phyloP scores from a whole-genome alignment of 2,888 invertebrate genomes.

The Caenorhabditis doughertyi region DNA sequence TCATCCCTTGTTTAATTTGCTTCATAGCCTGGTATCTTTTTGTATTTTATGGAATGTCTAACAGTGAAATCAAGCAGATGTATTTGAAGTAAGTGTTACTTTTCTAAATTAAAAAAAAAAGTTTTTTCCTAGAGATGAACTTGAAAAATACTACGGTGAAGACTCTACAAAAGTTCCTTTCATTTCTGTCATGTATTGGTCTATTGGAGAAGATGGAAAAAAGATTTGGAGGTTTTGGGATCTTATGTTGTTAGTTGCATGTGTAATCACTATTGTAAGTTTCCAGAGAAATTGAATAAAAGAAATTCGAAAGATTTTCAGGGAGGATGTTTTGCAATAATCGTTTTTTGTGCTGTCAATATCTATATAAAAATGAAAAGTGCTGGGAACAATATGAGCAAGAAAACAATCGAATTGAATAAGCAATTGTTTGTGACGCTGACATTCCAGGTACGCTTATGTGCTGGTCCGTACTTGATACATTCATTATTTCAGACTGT shows the following conservation, averaged over 20 bases:
- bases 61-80: slow-evolving; percentile 47
- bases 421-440: slow-evolving; percentile 31
- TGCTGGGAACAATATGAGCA: slow-evolving; percentile 32
- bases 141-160: slow-evolving; percentile 31
- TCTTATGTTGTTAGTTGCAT: slow-evolving; percentile 30
- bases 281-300: not conserved
- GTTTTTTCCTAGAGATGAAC: slow-evolving; percentile 32
- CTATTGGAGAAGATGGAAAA: slow-evolving; percentile 34
- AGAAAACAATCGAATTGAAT: slow-evolving; percentile 39
- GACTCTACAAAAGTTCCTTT: slow-evolving; percentile 42
- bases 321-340: slow-evolving; percentile 40
- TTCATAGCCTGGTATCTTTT: slow-evolving; percentile 44
- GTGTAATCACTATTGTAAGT: slow-evolving; percentile 42
- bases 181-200: slow-evolving; percentile 51
- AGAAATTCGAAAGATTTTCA: not conserved
- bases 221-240: slow-evolving; percentile 51
- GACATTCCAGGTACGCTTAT: slow-evolving; percentile 32
- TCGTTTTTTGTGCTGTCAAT: slow-evolving; percentile 35
- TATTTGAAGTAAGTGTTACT: slow-evolving; percentile 35
- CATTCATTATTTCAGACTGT: slow-evolving; percentile 35
- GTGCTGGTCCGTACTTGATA: not conserved
- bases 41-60: slow-evolving; percentile 48
- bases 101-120: not conserved
- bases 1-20: slow-evolving; percentile 38
- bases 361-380: slow-evolving; percentile 48